Evolutionary conservation across 2,888 invertebrate genomes (phyloP), one percentile per base, ranked within the genome.

Genomic region (Arge pagana): DNA sequence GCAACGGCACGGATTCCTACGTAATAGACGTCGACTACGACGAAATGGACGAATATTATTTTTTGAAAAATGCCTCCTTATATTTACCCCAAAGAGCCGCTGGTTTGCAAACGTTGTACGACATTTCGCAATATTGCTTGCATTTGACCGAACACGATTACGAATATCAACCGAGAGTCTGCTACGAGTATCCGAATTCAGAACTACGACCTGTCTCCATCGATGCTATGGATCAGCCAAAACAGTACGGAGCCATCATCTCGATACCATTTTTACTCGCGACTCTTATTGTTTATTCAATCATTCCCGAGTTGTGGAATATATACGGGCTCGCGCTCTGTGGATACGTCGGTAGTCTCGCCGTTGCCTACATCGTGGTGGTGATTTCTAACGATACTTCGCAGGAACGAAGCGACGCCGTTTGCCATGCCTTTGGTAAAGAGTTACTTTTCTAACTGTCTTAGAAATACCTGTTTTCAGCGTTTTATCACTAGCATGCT

Each of bases 261-360:
- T 78, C 77, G 2, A 54, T 67, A 15, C 67, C 72, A 0, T 77
- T 72, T 23, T 60, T 77, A 1, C 1, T 74, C 5, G 52, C 58
- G 2, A 77, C 77, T 0, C 66, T 74, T 8, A 10, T 73, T 26
- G 65, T 74, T 18, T 76, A 77, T 42, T 58, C 62, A 7, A 28
- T 72, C 8, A 40, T 76, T 3, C 70, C 73, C 1, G 70, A 75
- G 31, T 53, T 77, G 42, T 57, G 60, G 35, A 77, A 74, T 39
- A 63, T 77, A 48, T 76, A 77, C 21, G 77, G 77, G 0, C 52
- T 52, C 3, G 71, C 69, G 1, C 59, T 77, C 7, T 67, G 73
- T 18, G 61, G 64, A 31, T 72, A 77, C 57, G 59, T 72, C 1
- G 61, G 59, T 16, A 57, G 61, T 2, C 61, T 77, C 19, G 49